Evolutionary conservation across 2,797 vertebrate genomes (phyloP).

Genomic region (Centroberyx gerrardi): DNA sequence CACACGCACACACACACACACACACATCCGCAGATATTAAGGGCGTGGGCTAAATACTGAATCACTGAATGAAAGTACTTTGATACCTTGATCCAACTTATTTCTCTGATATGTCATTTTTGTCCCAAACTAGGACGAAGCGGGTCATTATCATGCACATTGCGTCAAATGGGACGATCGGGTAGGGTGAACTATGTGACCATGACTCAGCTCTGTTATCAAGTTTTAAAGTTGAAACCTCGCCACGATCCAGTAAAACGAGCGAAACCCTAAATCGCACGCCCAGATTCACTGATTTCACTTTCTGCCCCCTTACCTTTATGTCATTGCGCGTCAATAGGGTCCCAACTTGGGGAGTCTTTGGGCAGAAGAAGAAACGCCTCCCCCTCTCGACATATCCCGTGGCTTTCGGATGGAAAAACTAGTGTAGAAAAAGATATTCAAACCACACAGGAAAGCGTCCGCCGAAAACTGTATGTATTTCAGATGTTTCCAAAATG

Average conservation of each 20-base stretch:
- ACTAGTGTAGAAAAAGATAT: background rate
- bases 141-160: constrained; percentile 53
- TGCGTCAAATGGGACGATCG: constrained; percentile 76
- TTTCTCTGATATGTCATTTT: constrained; percentile 27
- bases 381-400: constrained; percentile 78
- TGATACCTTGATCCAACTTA: background rate
- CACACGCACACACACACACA: background rate
- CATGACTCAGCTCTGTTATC: constrained; percentile 85
- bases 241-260: background rate
- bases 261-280: background rate
- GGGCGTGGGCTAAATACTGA: background rate
- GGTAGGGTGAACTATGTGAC: constrained; percentile 55
- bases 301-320: constrained; percentile 80
- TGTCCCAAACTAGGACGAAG: constrained; percentile 62
- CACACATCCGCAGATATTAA: constrained; percentile 10
- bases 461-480: background rate
- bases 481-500: constrained; percentile 1
- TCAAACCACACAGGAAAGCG: constrained; percentile 5
- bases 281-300: background rate
- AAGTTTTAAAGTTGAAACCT: constrained; percentile 62
- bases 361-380: constrained; percentile 67
- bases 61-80: constrained; percentile 7
- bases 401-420: constrained; percentile 37
- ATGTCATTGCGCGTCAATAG: constrained; percentile 74
- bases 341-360: constrained; percentile 78